phyloP scores from a whole-genome alignment of 1,140 invertebrate species.

The Pseudomyrmex dendroicus region DNA sequence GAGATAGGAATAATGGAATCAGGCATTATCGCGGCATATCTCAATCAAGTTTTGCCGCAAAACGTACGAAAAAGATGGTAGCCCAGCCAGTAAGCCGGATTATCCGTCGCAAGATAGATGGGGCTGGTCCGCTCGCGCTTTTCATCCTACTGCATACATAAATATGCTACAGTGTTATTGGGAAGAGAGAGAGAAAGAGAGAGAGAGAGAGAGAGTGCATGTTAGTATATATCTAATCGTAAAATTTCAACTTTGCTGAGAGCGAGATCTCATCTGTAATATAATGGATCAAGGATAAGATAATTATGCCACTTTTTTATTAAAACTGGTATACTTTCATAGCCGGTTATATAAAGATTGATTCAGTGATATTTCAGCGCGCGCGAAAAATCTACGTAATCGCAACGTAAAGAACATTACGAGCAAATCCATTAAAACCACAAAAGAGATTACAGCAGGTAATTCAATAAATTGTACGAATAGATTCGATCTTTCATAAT shows the following conservation, averaged over 20 bases:
- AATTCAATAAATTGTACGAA: too few relatives aligned
- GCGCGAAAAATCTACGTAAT: too few relatives aligned
- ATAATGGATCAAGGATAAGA: constrained; percentile 10
- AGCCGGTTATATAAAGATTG: neutral
- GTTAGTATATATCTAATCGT: constrained; percentile 17
- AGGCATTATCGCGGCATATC: constrained; percentile 67
- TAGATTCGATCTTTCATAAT: too few relatives aligned
- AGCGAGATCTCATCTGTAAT: neutral
- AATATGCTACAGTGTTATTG: constrained; percentile 41
- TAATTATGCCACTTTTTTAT: constrained; percentile 12
- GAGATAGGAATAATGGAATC: constrained; percentile 65
- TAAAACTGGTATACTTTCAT: neutral
- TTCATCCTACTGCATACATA: constrained; percentile 12
- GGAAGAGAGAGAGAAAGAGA: neutral
- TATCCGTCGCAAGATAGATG: constrained; percentile 69
- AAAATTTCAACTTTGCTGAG: neutral
- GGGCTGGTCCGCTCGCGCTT: constrained; percentile 32
- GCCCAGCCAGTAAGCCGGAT: constrained; percentile 60
- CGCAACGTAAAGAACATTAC: too few relatives aligned
- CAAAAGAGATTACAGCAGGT: too few relatives aligned
- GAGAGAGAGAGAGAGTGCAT: neutral
- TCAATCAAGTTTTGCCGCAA: constrained; percentile 67
- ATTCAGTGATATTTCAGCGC: neutral
- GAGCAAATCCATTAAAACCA: too few relatives aligned
- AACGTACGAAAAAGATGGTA: constrained; percentile 40